These are phyloP conservation scores for Chromis chromis DNA, from an alignment of 2,797 vertebrate species.

Conservation along the genomic window DNA sequence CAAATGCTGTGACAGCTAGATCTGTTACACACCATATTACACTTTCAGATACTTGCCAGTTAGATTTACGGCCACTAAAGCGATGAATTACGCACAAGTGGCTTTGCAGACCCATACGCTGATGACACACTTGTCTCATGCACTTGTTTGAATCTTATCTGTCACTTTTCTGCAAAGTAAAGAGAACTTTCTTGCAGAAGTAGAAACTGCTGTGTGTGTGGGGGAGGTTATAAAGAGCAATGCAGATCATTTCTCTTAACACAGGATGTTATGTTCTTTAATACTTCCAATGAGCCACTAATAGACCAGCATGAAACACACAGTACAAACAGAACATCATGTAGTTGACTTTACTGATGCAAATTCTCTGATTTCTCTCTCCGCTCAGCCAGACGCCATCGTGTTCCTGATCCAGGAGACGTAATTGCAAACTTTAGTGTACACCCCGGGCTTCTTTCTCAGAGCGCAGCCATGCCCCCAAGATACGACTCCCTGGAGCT, in stretches of 20 bases:
- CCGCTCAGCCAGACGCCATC: slow-evolving; percentile 70
- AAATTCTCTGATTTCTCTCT: slow-evolving; percentile 11
- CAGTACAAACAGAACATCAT: slow-evolving; percentile 9
- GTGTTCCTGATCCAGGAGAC: slow-evolving; percentile 83
- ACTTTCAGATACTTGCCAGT: slow-evolving; percentile 9
- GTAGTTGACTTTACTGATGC: slow-evolving; percentile 40
- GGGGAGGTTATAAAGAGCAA: neutral
- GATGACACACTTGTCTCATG: slow-evolving; percentile 14
- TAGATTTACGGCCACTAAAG: slow-evolving; percentile 44
- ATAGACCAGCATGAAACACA: slow-evolving; percentile 23
- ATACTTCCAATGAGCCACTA: slow-evolving; percentile 6
- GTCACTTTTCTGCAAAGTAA: slow-evolving; percentile 4
- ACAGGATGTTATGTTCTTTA: neutral
- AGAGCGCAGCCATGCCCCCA: slow-evolving; percentile 87
- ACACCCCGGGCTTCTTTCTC: slow-evolving; percentile 85
- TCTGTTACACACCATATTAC: slow-evolving; percentile 20
- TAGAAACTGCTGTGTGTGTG: neutral
- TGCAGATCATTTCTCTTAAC: neutral
- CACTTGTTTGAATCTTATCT: slow-evolving; percentile 17
- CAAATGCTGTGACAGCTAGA: slow-evolving; percentile 26
- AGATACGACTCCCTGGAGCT: slow-evolving; percentile 89
- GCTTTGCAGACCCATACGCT: slow-evolving; percentile 25
- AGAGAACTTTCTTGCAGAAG: neutral
- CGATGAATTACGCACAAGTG: slow-evolving; percentile 44
- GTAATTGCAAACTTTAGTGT: slow-evolving; percentile 89